Evolutionary conservation across 2,888 invertebrate species (phyloP), one percentile per base, ranked within the genome.

Genomic region (Monopis laevigella): DNA sequence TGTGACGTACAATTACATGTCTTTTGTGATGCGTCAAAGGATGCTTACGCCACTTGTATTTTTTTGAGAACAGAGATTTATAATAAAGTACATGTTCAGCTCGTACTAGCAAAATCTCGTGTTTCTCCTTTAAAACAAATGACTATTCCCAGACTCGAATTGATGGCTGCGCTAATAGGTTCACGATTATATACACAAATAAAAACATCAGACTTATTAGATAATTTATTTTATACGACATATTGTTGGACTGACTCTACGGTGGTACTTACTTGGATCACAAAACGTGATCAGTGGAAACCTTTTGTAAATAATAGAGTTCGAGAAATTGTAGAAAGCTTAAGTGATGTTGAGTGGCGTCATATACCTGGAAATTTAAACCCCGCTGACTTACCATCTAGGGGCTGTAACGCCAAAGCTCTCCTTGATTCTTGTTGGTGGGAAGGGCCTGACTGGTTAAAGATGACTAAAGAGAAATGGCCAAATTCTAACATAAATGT

Each of bases 261-360:
- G 5, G 40, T 40, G 7, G 30, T 17, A 11, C 12, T 30, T 3
- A 12, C 29, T 6, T 40, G 40, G 40, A 40, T 40, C 2, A 40
- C 10, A 13, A 28, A 24, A 6, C 2, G 21, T 3, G 27, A 8
- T n/a, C 4, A 40, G 2, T 43, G 39, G 39, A 28, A 38, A 6
- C 29, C 38, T 2, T 43, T 39, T 19, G 43, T 43, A 19, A 40
- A 27, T 12, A 43, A 43, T 32, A 29, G 43, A 39, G 26, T 43
- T 6, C 18, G 12, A 12, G 43, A 43, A 27, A 43, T 43, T n/a
- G 13, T 27, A 10, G 17, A 26, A 29, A 17, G 11, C 2, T 34
- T 40, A 14, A 7, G 26, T 2, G n/a, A 24, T 6, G 17, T 26
- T 8, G 34, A 34, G n/a, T 43, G 43, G 43, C 12, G 13, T 18